phyloP scores from a whole-genome alignment of 2,797 vertebrate species.

The Scleropages formosus region DNA sequence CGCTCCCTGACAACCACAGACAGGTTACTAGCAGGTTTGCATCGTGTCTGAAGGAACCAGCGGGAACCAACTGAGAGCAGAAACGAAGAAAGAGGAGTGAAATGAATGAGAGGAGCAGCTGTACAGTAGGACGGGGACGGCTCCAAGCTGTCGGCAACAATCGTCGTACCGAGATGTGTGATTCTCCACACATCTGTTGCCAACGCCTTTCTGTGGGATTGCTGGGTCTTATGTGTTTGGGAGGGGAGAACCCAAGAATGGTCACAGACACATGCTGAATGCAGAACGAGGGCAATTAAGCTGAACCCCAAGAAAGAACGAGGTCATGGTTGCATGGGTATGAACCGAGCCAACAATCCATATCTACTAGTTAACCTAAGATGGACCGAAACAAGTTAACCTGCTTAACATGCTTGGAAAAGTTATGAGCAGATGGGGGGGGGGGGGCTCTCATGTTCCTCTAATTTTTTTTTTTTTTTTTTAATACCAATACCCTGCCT shows the following conservation, averaged over 20 bases:
- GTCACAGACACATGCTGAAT: not conserved
- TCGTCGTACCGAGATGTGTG: too few relatives aligned
- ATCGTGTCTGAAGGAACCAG: too few relatives aligned
- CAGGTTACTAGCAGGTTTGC: too few relatives aligned
- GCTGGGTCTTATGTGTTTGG: not conserved
- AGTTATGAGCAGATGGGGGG: not conserved
- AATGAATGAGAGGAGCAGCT: slow-evolving; percentile 13
- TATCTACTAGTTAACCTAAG: too few relatives aligned
- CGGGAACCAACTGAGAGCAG: not conserved
- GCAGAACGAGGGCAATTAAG: not conserved
- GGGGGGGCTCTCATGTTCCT: not conserved
- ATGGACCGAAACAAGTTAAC: too few relatives aligned
- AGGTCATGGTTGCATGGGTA: too few relatives aligned
- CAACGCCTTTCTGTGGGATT: not conserved
- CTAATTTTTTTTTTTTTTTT: not conserved
- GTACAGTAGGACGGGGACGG: not conserved
- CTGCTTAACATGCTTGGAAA: too few relatives aligned
- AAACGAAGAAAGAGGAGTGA: not conserved
- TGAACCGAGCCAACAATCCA: too few relatives aligned
- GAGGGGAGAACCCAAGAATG: not conserved
- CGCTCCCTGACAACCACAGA: too few relatives aligned
- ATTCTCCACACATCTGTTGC: not conserved
- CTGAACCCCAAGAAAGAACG: too few relatives aligned
- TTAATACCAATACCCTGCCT: too few relatives aligned
- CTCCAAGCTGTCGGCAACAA: not conserved